Evolutionary conservation across 2,797 vertebrate genomes (phyloP), one percentile per base, ranked within the genome.

Genomic region (Oreortyx pictus): DNA sequence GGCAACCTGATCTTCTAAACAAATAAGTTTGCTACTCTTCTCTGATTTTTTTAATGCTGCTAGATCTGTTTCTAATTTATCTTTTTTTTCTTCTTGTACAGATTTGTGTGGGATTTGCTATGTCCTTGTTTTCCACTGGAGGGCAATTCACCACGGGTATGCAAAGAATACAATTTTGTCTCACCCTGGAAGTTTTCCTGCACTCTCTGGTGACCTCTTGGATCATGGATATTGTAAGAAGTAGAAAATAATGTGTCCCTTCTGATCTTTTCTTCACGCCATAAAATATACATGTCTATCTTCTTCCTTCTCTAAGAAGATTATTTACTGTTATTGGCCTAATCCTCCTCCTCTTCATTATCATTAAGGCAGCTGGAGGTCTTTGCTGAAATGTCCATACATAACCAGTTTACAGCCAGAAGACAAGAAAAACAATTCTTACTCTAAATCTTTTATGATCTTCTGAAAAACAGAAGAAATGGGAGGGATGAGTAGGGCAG

Each of bases 91-190:
- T 76, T 71, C 61, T 76, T 37, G 65, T 13, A 15, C 7, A 25
- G 37, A 19, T 3, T 76, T 73, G 3, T 61, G 41, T 15, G 72
- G 9, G 0, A 4, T 33, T 6, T 52, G 22, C 2, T 24, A 11
- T 6, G 8, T 8, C 18, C 27, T 75, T 65, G 22, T 70, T 82
- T 87, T 73, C 33, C 39, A 66, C 11, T 5, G 37, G 2, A 23
- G 12, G 1, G 2, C 41, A 57, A 23, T 11, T 61, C 52, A 31
- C 7, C 10, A 3, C 2, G 16, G 15, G 18, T 3, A 14, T 12
- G 27, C 73, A 20, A 74, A 35, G 25, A 84, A 18, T 13, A 6
- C 22, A 35, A 31, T 9, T 46, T 72, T 61, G 2, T 7, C 27
- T 74, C 22, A 57, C 31, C 60, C 15, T 52, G 4, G 64, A 83